phyloP scores from a whole-genome alignment of 2,888 invertebrate genomes.

The Phyllotreta striolata region DNA sequence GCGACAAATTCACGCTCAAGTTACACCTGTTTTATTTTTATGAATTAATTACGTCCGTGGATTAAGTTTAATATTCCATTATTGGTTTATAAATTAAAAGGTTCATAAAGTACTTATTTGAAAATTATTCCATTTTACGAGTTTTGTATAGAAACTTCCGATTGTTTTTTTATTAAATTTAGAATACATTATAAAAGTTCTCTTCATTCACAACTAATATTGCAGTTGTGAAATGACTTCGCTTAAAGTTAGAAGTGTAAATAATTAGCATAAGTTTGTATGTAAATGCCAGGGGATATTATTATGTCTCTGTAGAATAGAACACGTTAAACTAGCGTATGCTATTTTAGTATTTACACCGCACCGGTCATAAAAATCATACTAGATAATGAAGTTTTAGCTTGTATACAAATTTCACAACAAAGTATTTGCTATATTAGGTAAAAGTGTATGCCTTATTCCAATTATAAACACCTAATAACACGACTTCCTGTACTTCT shows the following conservation, averaged over 20 bases:
- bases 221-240: slow-evolving; percentile 28
- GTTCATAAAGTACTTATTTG: not conserved
- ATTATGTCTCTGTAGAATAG: no score
- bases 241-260: slow-evolving; percentile 26
- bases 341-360: no score
- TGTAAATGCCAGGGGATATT: not conserved
- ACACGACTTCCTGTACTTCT: no score
- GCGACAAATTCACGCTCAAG: slow-evolving; percentile 16
- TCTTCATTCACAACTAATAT: slow-evolving; percentile 31
- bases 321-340: no score
- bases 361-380: no score
- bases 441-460: no score
- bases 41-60: not conserved
- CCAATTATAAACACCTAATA: no score
- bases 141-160: not conserved
- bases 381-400: no score
- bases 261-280: slow-evolving; percentile 22
- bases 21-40: slow-evolving; percentile 1
- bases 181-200: slow-evolving; percentile 15
- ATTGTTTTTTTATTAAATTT: no score
- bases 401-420: no score
- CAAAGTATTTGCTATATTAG: no score
- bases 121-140: not conserved
- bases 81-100: slow-evolving; percentile 2
- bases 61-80: not conserved